Evolutionary conservation across 2,888 invertebrate species (phyloP), one percentile per base, ranked within the genome.

Genomic region (Phania funesta): DNA sequence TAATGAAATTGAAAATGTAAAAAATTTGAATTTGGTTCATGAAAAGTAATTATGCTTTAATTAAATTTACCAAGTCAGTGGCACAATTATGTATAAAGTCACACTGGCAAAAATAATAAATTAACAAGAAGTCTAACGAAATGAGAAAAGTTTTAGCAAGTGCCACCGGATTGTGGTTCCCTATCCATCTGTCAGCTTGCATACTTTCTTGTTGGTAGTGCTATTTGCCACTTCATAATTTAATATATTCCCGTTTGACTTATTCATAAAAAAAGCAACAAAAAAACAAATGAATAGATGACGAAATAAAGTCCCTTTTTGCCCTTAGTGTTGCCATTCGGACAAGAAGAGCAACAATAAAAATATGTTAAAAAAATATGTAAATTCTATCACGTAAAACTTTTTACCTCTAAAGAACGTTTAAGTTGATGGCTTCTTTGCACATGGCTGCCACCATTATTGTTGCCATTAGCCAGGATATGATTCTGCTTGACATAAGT

Each of bases 371-470:
- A 16, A 29, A 62, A 74, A 74, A 46, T 80, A 80, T 80, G 79
- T 24, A 68, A 80, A 80, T 80, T 68, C 32, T 29, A 62, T 46
- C 74, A 68, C 79, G 79, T 80, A 54, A 52, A 80, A 62, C 26
- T 68, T 68, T 74, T 74, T 80, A 74, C 67, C 79, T 74, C 79
- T 44, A 48, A 74, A 74, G 79, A 56, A 68, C 74, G 29, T 56
- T 76, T 65, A 76, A 71, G 58, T 64, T 80, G 64, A 70, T 70
- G 76, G 70, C 38, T 54, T 75, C 62, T 54, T 38, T 52, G 62
- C 20, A 46, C 44, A 77, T 68, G 68, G 35, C 41, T 48, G 48
- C 26, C 7, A 8, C 20, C 9, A 18, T 26, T 41, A 0, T 41
- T 52, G 9, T 13, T 56, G 29, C 32, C 22, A 20, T 46, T 48